These are phyloP conservation scores for Pseudopipra pipra DNA, from an alignment of 2,113 vertebrate species.

Conservation along the genomic window DNA sequence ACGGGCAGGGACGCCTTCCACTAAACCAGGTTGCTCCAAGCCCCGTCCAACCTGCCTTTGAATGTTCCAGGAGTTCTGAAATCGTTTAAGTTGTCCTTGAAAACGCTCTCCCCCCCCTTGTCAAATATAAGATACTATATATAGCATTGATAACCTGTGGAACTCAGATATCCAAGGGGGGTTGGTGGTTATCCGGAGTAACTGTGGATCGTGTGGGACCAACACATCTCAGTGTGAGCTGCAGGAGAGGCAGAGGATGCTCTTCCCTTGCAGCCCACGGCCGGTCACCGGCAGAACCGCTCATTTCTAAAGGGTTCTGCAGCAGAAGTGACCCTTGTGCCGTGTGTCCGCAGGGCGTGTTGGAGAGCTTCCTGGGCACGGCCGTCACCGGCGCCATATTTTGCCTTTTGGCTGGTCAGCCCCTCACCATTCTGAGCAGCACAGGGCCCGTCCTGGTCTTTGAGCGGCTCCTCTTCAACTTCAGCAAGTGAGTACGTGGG, in stretches of 20 bases:
- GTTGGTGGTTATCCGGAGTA: not conserved
- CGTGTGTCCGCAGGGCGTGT: conserved; percentile 80
- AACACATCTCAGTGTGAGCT: rapidly evolving
- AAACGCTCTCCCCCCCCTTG: not conserved
- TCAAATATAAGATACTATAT: not conserved
- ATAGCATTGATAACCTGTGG: no score
- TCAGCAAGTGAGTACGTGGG: conserved; percentile 85
- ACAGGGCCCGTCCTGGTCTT: conserved; percentile 97
- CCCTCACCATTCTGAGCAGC: conserved; percentile 96
- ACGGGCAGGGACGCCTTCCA: not conserved
- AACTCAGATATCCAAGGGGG: not conserved
- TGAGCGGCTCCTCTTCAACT: conserved; percentile 94
- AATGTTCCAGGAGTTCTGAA: not conserved
- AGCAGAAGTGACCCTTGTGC: not conserved
- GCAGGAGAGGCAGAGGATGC: not conserved
- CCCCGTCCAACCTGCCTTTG: not conserved
- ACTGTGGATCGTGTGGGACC: rapidly evolving
- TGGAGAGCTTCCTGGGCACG: conserved; percentile 98
- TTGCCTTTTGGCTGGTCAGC: conserved; percentile 92
- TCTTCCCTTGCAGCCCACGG: rapidly evolving
- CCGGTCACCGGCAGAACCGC: rapidly evolving
- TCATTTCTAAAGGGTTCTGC: rapidly evolving
- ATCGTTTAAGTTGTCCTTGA: not conserved
- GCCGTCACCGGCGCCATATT: conserved; percentile 89
- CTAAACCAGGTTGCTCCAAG: not conserved